A percentile compares a stretch with the other conserved stretches of the same genome.
Conservation (phyloP, 2,888 invertebrate species). For the Osmoderma eremita region DNA sequence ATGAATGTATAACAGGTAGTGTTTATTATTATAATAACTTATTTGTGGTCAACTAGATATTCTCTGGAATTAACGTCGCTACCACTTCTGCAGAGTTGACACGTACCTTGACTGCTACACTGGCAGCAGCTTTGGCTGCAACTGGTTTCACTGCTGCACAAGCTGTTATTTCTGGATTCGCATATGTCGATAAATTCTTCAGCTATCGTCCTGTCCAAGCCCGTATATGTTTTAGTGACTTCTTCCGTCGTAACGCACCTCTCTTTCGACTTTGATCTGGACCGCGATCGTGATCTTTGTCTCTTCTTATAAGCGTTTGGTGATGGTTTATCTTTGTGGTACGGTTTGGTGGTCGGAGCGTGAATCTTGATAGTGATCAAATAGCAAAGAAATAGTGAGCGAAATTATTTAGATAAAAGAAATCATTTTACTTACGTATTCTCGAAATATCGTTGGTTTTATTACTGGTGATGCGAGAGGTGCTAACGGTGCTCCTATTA, state of each 20-base stretch:
- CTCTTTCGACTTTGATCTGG: slow-evolving; percentile 52
- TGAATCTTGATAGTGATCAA: slow-evolving; percentile 25
- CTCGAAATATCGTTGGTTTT: slow-evolving; percentile 47
- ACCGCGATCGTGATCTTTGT: slow-evolving; percentile 43
- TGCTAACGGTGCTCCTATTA: slow-evolving; percentile 61
- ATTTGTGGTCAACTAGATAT: slow-evolving; percentile 51
- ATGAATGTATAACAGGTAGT: too few species aligned
- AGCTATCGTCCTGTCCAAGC: slow-evolving; percentile 71
- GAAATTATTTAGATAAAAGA: not conserved
- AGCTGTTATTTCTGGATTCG: slow-evolving; percentile 66
- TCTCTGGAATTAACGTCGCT: slow-evolving; percentile 54
- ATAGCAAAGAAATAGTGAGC: not conserved
- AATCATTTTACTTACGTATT: slow-evolving; percentile 37
- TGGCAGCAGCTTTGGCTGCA: slow-evolving; percentile 47
- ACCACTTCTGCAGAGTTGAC: slow-evolving; percentile 34
- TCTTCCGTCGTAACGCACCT: slow-evolving; percentile 64
- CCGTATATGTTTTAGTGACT: slow-evolving; percentile 70
- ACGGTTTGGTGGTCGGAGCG: slow-evolving; percentile 22
- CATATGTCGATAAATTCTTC: slow-evolving; percentile 73
- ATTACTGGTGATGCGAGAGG: slow-evolving; percentile 60
- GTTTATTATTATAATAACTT: not conserved
- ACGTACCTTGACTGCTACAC: slow-evolving; percentile 41
- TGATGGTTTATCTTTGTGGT: slow-evolving; percentile 27
- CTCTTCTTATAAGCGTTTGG: slow-evolving; percentile 34
- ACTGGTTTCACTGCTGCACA: slow-evolving; percentile 56